Evolutionary conservation across 92 coral and sea anemone species (phyloP), one percentile per base, ranked within the genome.

Genomic region (Chrysogorgia sp.): DNA sequence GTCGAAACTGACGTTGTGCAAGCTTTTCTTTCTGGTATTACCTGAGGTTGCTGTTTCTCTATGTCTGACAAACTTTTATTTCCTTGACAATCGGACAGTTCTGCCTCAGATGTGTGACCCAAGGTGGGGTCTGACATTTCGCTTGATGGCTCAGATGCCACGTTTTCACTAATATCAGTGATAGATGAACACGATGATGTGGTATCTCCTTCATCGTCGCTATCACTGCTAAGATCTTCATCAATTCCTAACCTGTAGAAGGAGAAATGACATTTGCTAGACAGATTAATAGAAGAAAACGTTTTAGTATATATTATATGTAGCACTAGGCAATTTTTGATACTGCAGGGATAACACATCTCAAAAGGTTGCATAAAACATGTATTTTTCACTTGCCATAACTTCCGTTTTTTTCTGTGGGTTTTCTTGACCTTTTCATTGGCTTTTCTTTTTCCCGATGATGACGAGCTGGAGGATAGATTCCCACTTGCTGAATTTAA

Each of bases 301-400:
- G n/a, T n/a, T n/a, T n/a, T n/a, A n/a, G n/a, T n/a, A n/a, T n/a
- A n/a, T n/a, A n/a, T n/a, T n/a, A n/a, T n/a, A n/a, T n/a, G n/a
- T n/a, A n/a, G n/a, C n/a, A n/a, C n/a, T n/a, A n/a, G n/a, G n/a
- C n/a, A n/a, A n/a, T n/a, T n/a, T n/a, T n/a, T n/a, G n/a, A n/a
- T n/a, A n/a, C n/a, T n/a, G n/a, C n/a, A n/a, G n/a, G n/a, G n/a
- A n/a, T n/a, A n/a, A n/a, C n/a, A n/a, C n/a, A n/a, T n/a, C n/a
- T 26, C 1, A 19, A 60, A n/a, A 7, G 21, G 12, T 22, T 40
- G 24, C 62, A 8, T 20, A 10, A 28, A 22, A 56, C 41, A 30
- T 62, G 1, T 30, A 31, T 4, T 3, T n/a, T 62, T 17, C 24
- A 61, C 90, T 59, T 84, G 92, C 98, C 97, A 94, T 71, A 91